Conservation (phyloP, 2,888 invertebrate genomes). For the Lathronympha strigana region DNA sequence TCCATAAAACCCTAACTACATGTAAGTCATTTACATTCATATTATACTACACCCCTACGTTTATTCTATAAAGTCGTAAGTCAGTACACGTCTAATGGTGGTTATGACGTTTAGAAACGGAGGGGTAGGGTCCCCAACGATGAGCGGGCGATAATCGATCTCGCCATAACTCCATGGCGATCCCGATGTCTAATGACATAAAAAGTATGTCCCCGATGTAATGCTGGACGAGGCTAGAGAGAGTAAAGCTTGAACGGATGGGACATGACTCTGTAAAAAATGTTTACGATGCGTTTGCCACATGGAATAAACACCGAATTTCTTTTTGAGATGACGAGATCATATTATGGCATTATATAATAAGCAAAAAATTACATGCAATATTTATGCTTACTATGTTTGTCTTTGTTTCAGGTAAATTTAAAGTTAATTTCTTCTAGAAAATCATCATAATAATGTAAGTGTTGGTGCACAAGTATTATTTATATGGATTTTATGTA, state of each 20-base stretch:
- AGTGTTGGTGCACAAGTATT: not conserved
- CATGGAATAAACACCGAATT: too few relatives aligned
- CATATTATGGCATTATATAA: not conserved
- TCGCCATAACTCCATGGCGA: slow-evolving; percentile 63
- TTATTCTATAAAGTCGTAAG: slow-evolving; percentile 9
- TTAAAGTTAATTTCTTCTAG: not conserved
- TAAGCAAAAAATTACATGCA: not conserved
- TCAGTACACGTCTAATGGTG: not conserved
- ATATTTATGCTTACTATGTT: not conserved
- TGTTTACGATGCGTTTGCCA: too few relatives aligned
- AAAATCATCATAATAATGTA: not conserved
- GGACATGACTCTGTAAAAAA: slow-evolving; percentile 43
- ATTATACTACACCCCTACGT: slow-evolving; percentile 16
- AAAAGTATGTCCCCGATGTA: slow-evolving; percentile 81
- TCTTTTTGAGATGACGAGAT: not conserved
- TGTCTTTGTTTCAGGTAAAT: slow-evolving; percentile 35
- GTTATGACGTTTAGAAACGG: not conserved
- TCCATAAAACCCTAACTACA: slow-evolving; percentile 21
- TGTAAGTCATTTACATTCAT: slow-evolving; percentile 23
- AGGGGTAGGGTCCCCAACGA: slow-evolving; percentile 45
- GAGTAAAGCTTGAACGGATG: slow-evolving; percentile 51
- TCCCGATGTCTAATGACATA: slow-evolving; percentile 80
- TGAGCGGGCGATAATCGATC: slow-evolving; percentile 73
- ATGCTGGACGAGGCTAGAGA: slow-evolving; percentile 64
- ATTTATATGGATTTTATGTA: not conserved